These are phyloP conservation scores for Centropus unirufus DNA, from an alignment of 2,113 vertebrate species.

Conservation along the genomic window DNA sequence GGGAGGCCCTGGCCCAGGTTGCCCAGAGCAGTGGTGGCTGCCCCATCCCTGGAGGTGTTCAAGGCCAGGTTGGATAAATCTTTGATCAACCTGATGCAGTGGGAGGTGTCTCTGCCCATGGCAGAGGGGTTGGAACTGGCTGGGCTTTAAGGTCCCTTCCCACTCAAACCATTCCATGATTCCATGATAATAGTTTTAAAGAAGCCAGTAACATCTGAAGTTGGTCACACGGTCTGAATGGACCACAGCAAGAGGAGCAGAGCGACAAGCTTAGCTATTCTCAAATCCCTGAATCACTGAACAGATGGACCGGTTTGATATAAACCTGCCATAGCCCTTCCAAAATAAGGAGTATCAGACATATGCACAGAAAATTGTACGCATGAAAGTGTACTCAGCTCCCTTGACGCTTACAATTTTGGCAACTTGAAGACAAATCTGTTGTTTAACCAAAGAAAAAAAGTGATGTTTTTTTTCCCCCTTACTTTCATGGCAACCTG, in stretches of 20 bases:
- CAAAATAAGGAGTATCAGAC: slow-evolving; percentile 43
- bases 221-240: background rate
- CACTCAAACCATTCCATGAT: no score
- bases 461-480: background rate
- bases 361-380: slow-evolving; percentile 14
- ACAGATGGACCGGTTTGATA: slow-evolving; percentile 33
- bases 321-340: slow-evolving; percentile 10
- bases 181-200: background rate
- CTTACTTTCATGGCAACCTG: background rate
- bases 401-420: background rate
- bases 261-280: background rate
- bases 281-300: slow-evolving; percentile 4
- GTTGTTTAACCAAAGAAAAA: slow-evolving; percentile 9
- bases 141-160: no score
- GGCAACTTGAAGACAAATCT: slow-evolving; percentile 24
- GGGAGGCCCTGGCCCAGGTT: no score
- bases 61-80: no score
- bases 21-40: no score
- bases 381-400: background rate
- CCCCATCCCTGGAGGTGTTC: no score
- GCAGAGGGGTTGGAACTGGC: no score
- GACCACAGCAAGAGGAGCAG: background rate
- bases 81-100: no score
- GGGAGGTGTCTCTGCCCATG: no score
- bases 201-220: background rate